phyloP scores from a whole-genome alignment of 2,797 vertebrate species.

The Eremophila alpestris region DNA sequence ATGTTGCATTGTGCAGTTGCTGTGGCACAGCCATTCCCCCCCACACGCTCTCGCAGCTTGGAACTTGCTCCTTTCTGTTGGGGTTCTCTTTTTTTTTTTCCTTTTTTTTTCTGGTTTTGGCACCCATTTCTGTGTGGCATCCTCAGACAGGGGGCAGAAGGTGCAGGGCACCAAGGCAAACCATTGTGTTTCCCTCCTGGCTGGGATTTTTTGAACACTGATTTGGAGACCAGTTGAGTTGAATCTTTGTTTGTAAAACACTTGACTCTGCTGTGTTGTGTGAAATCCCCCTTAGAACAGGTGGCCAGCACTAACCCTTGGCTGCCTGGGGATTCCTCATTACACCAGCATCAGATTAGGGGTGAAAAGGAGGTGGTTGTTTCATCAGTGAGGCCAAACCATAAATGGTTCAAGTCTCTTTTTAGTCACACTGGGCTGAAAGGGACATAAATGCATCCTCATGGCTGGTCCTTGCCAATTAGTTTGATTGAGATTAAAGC shows the following conservation, averaged over 20 bases:
- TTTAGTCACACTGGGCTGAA: not conserved
- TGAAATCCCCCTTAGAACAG: not conserved
- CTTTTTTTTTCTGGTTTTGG: not conserved
- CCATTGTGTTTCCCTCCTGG: not conserved
- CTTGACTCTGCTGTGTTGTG: constrained; percentile 4
- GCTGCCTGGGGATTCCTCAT: not conserved
- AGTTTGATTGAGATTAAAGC: constrained; percentile 13
- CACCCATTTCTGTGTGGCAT: not conserved
- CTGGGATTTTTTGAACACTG: not conserved
- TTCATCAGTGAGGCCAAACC: not conserved
- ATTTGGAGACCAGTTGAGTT: not conserved
- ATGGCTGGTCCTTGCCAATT: not conserved
- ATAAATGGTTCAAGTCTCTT: constrained; percentile 27
- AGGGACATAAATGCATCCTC: not conserved
- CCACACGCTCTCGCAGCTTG: not conserved
- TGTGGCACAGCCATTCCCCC: not conserved
- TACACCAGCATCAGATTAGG: not conserved
- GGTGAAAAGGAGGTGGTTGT: not conserved
- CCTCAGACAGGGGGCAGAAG: not conserved
- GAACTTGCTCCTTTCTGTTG: not conserved
- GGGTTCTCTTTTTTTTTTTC: not conserved
- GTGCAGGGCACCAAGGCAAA: not conserved
- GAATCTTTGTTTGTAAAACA: not conserved
- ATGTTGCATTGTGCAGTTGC: constrained; percentile 26
- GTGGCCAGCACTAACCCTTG: not conserved